Percentiles rank a stretch among this genome's conserved stretches.
phyloP scores from a whole-genome alignment of 2,797 vertebrate genomes.

The Phalanger gymnotis region DNA sequence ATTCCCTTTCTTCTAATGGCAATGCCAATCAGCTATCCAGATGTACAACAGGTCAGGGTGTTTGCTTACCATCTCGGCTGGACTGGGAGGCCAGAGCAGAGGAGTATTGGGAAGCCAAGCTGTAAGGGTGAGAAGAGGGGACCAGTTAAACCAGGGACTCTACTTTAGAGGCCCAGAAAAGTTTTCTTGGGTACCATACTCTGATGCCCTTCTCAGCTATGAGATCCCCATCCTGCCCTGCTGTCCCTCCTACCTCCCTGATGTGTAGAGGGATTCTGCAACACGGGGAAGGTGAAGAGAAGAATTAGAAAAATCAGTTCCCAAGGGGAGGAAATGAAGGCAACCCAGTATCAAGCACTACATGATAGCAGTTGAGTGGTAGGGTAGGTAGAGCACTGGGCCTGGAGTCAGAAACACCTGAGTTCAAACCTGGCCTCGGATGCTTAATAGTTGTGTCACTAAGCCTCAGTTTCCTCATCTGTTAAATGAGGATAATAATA shows the following conservation, averaged over 20 bases:
- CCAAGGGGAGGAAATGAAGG: not conserved
- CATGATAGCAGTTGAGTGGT: not conserved
- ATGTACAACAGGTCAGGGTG: not conserved
- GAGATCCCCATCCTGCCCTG: not conserved
- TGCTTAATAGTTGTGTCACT: not conserved
- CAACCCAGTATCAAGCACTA: not conserved
- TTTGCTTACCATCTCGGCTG: conserved; percentile 78
- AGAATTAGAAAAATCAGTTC: not conserved
- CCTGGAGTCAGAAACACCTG: not conserved
- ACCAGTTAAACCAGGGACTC: not conserved
- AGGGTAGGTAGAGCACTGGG: not conserved
- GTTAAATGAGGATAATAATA: not conserved
- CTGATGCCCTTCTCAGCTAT: not conserved
- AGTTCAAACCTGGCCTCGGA: not conserved
- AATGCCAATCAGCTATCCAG: not conserved
- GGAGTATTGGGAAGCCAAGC: conserved; percentile 80
- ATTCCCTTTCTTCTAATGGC: not conserved
- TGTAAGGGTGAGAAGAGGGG: conserved; percentile 55
- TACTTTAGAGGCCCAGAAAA: not conserved
- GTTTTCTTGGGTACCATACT: not conserved
- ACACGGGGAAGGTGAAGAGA: not conserved
- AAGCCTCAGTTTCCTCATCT: not conserved
- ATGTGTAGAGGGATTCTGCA: not conserved
- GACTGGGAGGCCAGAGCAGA: conserved; percentile 58
- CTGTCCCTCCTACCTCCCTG: not conserved